These are phyloP conservation scores for Sceloporus tristichus DNA, from an alignment of 2,113 vertebrate species.

Conservation along the genomic window DNA sequence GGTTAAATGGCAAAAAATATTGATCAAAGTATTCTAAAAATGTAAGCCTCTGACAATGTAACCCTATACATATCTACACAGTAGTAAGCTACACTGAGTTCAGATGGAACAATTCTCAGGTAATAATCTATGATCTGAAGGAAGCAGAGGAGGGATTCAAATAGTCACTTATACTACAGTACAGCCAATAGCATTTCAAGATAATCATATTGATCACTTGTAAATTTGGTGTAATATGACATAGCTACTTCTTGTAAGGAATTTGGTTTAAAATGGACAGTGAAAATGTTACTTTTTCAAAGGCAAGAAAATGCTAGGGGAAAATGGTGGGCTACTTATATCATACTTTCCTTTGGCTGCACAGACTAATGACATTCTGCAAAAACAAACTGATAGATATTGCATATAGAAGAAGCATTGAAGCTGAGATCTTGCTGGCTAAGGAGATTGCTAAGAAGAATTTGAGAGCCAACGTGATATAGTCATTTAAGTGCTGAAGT, in stretches of 20 bases:
- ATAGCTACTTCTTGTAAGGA: background rate
- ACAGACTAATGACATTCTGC: background rate
- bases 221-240: background rate
- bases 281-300: background rate
- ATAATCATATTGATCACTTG: background rate
- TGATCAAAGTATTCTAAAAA: conserved; percentile 60
- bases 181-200: background rate
- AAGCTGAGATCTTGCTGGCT: background rate
- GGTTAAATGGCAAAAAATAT: conserved; percentile 54
- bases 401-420: background rate
- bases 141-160: conserved; percentile 25
- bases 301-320: no score
- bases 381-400: background rate
- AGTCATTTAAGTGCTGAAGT: no score
- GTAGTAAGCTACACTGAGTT: background rate
- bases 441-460: background rate
- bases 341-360: background rate
- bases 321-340: background rate
- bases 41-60: conserved; percentile 20
- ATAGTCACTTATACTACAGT: background rate
- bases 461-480: no score
- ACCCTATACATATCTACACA: background rate
- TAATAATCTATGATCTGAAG: background rate
- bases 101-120: background rate
- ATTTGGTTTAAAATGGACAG: background rate